Base-by-base conservation (phyloP, 2,888 invertebrate genomes). In the Drosophila longiperda region DNA sequence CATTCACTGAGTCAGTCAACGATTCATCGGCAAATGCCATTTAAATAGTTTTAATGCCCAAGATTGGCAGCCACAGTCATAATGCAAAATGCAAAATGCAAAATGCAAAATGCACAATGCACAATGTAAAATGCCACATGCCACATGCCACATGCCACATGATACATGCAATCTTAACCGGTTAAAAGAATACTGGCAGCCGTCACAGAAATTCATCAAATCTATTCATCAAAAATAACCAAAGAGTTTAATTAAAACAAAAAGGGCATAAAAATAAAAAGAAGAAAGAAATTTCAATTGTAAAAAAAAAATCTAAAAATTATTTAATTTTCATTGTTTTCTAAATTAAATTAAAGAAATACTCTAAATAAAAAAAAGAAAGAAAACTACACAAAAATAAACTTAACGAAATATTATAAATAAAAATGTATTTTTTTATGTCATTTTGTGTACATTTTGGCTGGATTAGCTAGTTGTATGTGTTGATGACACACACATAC, bases 11-110 rank as follows among this genome's bases (percentile, higher is more conserved):
- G 52, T 66, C 73, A 50, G 50, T 66, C 50, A 48, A 23, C 45
- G 53, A 42, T 36, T 57, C 64, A 54, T 58, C 63, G 69, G 67
- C 15, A 45, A 58, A 61, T 57, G 75, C 67, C 86, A 83, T 75
- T 83, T 81, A 88, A 85, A 88, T 85, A 77, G 79, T 86, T 83
- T 88, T 86, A 79, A 81, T 88, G 68, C 59, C 54, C 55, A 59
- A 63, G 63, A 70, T 57, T 55, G 65, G 58, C 61, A 68, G 71
- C 70, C 42, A 61, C 74, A 66, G 71, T 52, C 29, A 12, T 61
- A 53, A 23, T n/a, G n/a, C n/a, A n/a, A n/a, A n/a, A n/a, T n/a
- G 36, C 29, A 8, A 36, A 57, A 42, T 67, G 48, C 50, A 45
- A 53, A 53, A 11, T 42, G 64, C 63, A 70, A 34, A 34, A 34